Evolutionary conservation across 2,797 vertebrate genomes (phyloP), one percentile per base, ranked within the genome.

Genomic region (Enteromius afrohamiltoni): DNA sequence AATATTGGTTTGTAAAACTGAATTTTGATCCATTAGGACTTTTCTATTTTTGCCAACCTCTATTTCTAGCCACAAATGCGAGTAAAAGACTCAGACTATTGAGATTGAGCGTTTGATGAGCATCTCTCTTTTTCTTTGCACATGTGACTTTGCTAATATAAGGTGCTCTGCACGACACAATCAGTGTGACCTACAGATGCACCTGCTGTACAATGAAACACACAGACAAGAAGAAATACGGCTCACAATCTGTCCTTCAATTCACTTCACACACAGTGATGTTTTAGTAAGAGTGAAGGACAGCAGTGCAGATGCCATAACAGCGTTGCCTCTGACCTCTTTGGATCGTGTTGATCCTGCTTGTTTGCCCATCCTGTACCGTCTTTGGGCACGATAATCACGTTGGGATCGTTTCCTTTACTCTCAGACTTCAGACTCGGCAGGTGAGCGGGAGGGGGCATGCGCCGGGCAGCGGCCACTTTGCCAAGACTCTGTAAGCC

Each of bases 301-400:
- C 60, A 62, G 60, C 14, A 62, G 14, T 16, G 60, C 60, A 29
- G 14, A 62, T 17, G 64, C 8, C 1, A 10, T 21, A 23, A 40
- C 2, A 1, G 13, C 40, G 2, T 60, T 7, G 13, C 5, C 3
- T 42, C 74, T 85, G 47, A 99, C 98, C 95, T 99, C 98, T 99
- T 99, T 98, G 97, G 97, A 95, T 99, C 97, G 95, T 95, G 95
- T 93, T 97, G 97, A 91, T 99, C 98, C 96, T 98, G 97, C 96
- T 98, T 99, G 98, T 98, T 99, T 94, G 97, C 98, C 98, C 98
- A 99, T 99, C 98, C 98, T 95, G 98, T 98, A 91, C 98, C 98
- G 98, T 99, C 98, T 95, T 99, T 99, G 92, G 98, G 98, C 92
- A 99, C 97, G 91, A 99, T 98, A 93, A 97, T 94, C 94, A 99